Percentiles rank a stretch among this genome's conserved stretches.
phyloP scores from a whole-genome alignment of 1,140 invertebrate species.

The Uloborus diversus region DNA sequence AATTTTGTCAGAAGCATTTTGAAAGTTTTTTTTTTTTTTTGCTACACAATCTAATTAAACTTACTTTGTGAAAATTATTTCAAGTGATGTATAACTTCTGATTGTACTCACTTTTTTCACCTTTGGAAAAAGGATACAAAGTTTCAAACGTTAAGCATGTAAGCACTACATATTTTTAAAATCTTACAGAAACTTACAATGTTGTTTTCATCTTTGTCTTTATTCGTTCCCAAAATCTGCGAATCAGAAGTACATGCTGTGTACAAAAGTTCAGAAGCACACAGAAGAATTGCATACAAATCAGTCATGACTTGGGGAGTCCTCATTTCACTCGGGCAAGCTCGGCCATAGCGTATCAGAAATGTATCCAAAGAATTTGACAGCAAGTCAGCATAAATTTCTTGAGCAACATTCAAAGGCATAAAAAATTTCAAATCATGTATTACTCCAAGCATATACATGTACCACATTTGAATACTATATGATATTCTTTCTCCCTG shows the following conservation, averaged over 20 bases:
- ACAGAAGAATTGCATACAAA: conserved; percentile 10
- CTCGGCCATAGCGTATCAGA: conserved; percentile 6
- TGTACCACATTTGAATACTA: conserved; percentile 41
- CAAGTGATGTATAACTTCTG: too few relatives aligned
- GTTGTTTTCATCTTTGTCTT: conserved; percentile 5
- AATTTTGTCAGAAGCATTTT: too few relatives aligned
- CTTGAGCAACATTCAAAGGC: conserved; percentile 12
- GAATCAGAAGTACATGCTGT: conserved; percentile 15
- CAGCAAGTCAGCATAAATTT: conserved; percentile 9
- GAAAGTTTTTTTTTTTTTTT: too few relatives aligned
- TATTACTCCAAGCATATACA: conserved; percentile 25
- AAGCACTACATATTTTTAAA: too few relatives aligned
- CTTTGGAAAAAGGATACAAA: too few relatives aligned
- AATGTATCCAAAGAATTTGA: conserved; percentile 8
- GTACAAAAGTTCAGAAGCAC: conserved; percentile 30
- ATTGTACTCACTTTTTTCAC: too few relatives aligned
- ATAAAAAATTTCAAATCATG: conserved; percentile 30
- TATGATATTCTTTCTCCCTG: conserved; percentile 44
- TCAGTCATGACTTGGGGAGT: conserved; percentile 14
- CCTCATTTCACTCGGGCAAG: conserved; percentile 22
- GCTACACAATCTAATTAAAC: too few relatives aligned
- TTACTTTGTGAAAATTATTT: too few relatives aligned
- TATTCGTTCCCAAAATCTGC: conserved; percentile 13
- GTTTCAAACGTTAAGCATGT: too few relatives aligned
- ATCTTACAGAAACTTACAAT: too few relatives aligned